Evolutionary conservation across 2,113 vertebrate species (phyloP).

Genomic region (Nematolebias whitei): DNA sequence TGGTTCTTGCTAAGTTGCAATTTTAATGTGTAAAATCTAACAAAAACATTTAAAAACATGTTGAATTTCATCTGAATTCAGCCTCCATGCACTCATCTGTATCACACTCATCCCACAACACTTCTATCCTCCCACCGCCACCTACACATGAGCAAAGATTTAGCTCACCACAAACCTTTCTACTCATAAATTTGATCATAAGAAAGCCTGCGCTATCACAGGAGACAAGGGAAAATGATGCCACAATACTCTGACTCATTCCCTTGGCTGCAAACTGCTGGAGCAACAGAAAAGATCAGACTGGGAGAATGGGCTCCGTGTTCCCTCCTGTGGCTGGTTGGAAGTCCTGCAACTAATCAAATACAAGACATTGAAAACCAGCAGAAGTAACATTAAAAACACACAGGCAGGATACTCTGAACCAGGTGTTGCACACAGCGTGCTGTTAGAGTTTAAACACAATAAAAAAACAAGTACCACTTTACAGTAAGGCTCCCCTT

Average conservation of each 20-base stretch:
- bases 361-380: background rate
- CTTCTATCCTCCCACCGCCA: slow-evolving; percentile 66
- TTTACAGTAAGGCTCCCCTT: too few species aligned
- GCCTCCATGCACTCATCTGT: slow-evolving; percentile 45
- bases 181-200: slow-evolving; percentile 52
- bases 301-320: background rate
- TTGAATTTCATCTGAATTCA: slow-evolving; percentile 34
- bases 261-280: slow-evolving; percentile 61
- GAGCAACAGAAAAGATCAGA: slow-evolving; percentile 39
- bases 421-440: too few species aligned
- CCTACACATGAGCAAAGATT: slow-evolving; percentile 61
- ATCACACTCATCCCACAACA: slow-evolving; percentile 42
- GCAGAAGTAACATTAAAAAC: too few species aligned
- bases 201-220: slow-evolving; percentile 40
- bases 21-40: slow-evolving; percentile 1
- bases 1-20: background rate
- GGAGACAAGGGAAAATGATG: slow-evolving; percentile 50
- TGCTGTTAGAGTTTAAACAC: too few species aligned
- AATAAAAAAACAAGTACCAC: too few species aligned
- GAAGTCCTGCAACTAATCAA: background rate
- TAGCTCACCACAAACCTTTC: slow-evolving; percentile 52
- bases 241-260: slow-evolving; percentile 69
- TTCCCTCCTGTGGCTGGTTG: slow-evolving; percentile 51
- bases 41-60: slow-evolving; percentile 25
- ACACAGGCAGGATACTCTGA: too few species aligned